Percentiles rank a stretch among this genome's conserved stretches.
phyloP scores from a whole-genome alignment of 2,797 vertebrate species.

The Eidolon dupreanum region DNA sequence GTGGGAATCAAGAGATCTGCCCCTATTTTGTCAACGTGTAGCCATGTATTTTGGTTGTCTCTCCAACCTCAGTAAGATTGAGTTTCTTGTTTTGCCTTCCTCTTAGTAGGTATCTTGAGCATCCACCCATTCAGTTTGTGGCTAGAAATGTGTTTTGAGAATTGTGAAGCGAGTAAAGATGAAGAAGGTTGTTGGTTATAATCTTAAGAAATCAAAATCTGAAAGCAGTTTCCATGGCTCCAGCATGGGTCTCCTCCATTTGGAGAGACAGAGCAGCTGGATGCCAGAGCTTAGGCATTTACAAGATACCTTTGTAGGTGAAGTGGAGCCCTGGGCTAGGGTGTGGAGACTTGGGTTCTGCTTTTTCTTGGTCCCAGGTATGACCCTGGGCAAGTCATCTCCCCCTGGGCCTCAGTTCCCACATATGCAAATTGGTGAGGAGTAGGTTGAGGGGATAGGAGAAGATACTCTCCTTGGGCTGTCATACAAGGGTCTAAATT shows the following conservation, averaged over 20 bases:
- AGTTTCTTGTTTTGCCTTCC: not conserved
- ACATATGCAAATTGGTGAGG: not conserved
- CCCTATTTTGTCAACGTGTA: not conserved
- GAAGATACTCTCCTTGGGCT: not conserved
- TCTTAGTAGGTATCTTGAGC: not conserved
- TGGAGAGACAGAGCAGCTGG: not conserved
- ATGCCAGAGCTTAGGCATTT: not conserved
- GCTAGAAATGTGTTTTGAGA: slow-evolving; percentile 5
- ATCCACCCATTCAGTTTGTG: not conserved
- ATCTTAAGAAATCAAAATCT: not conserved
- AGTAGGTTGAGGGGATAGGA: not conserved
- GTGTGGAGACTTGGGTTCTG: not conserved
- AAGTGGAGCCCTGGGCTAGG: not conserved
- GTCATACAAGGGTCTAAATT: not conserved
- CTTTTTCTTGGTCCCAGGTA: not conserved
- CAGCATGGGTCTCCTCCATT: not conserved
- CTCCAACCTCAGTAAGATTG: not conserved
- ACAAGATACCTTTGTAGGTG: not conserved
- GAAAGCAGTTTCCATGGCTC: not conserved
- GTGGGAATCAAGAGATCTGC: not conserved
- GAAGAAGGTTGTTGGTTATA: not conserved
- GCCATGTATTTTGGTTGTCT: not conserved
- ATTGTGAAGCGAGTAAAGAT: not conserved
- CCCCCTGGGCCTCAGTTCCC: not conserved
- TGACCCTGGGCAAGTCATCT: not conserved